These are phyloP conservation scores for Scaptomyza caliginosa DNA, from an alignment of 2,888 invertebrate species.

Conservation along the genomic window DNA sequence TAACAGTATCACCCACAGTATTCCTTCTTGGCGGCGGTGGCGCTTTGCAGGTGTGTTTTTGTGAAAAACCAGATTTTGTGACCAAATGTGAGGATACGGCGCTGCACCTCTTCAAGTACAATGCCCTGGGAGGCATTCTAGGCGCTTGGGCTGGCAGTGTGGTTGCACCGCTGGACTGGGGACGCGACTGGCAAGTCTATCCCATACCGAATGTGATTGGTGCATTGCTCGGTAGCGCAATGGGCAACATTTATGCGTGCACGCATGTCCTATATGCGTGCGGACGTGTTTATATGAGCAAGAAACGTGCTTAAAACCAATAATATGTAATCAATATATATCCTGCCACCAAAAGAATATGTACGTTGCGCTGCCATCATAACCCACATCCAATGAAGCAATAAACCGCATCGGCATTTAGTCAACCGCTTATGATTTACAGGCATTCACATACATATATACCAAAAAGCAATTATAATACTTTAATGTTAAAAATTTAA, in stretches of 20 bases:
- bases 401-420: conserved; percentile 54
- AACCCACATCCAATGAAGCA: conserved; percentile 35
- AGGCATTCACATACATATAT: conserved; percentile 36
- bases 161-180: conserved; percentile 94
- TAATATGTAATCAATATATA: conserved; percentile 25
- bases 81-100: conserved; percentile 82
- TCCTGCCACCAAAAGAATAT: conserved; percentile 62
- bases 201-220: conserved; percentile 88
- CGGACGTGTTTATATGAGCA: conserved; percentile 81
- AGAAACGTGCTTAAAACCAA: conserved; percentile 72
- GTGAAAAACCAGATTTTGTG: conserved; percentile 82
- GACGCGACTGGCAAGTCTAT: conserved; percentile 92
- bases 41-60: conserved; percentile 83
- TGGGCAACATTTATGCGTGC: conserved; percentile 84
- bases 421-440: conserved; percentile 68
- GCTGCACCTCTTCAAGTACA: conserved; percentile 82
- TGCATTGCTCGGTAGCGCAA: conserved; percentile 86
- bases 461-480: conserved; percentile 71
- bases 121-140: conserved; percentile 85
- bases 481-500: conserved; percentile 71
- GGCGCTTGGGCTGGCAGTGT: conserved; percentile 92
- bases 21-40: conserved; percentile 83
- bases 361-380: conserved; percentile 68
- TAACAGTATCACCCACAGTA: conserved; percentile 83
- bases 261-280: conserved; percentile 81